Conservation (phyloP, 2,888 invertebrate genomes). For the Dyspetes luteomarginatus region DNA sequence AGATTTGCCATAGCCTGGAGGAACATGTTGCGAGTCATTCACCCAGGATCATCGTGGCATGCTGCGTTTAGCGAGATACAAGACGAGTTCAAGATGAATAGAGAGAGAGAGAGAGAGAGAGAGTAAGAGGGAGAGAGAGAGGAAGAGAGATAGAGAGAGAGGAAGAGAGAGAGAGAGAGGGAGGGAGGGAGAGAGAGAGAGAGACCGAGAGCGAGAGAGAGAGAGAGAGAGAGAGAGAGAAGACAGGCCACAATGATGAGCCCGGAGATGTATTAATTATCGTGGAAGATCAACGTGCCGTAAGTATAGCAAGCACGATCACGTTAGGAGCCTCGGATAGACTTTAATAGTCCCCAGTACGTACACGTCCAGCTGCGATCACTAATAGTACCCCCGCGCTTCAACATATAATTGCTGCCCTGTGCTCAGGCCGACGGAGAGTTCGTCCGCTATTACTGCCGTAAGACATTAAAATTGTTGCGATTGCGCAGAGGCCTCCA, state of each 20-base stretch:
- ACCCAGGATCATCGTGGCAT: conserved; percentile 18
- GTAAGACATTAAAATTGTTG: conserved; percentile 70
- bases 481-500: conserved; percentile 65
- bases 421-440: conserved; percentile 60
- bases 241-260: conserved; percentile 13
- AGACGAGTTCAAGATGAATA: conserved; percentile 24
- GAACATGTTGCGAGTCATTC: neutral
- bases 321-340: conserved; percentile 57
- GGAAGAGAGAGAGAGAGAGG: conserved; percentile 15
- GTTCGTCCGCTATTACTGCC: neutral
- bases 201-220: conserved; percentile 28
- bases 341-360: conserved; percentile 48
- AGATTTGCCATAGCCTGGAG: neutral
- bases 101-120: conserved; percentile 14
- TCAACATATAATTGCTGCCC: conserved; percentile 76
- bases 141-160: conserved; percentile 11
- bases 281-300: conserved; percentile 70
- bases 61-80: conserved; percentile 20
- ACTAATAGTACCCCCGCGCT: conserved; percentile 77
- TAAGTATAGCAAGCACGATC: conserved; percentile 63
- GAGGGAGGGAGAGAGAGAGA: conserved; percentile 16
- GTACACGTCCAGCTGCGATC: conserved; percentile 75
- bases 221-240: conserved; percentile 2
- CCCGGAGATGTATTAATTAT: conserved; percentile 74
- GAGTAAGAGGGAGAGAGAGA: conserved; percentile 17